phyloP scores from a whole-genome alignment of 2,797 vertebrate species.

The Thalassophryne amazonica region DNA sequence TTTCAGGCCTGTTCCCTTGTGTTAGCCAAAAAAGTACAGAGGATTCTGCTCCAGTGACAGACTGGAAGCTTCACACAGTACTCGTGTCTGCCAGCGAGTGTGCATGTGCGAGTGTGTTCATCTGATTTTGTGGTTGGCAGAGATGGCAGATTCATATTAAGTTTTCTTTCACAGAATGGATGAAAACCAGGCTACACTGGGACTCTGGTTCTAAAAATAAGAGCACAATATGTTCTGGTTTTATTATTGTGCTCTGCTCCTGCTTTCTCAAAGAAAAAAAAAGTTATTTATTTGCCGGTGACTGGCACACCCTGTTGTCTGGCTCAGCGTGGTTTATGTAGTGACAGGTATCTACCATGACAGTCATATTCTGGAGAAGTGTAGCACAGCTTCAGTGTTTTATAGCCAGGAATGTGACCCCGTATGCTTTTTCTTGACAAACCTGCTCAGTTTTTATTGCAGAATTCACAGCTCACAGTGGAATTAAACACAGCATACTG shows the following conservation, averaged over 20 bases:
- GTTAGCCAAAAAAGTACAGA: slow-evolving; percentile 56
- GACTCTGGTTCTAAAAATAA: slow-evolving; percentile 59
- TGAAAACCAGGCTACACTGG: slow-evolving; percentile 39
- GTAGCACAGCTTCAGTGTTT: slow-evolving; percentile 8
- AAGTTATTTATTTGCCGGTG: slow-evolving; percentile 38
- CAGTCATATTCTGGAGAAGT: slow-evolving; percentile 21
- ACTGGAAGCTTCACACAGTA: slow-evolving; percentile 41
- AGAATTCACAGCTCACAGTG: too few species aligned
- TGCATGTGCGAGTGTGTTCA: neutral
- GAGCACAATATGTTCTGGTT: slow-evolving; percentile 36
- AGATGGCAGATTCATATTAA: slow-evolving; percentile 43
- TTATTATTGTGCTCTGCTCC: slow-evolving; percentile 46
- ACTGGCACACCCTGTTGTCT: slow-evolving; percentile 39
- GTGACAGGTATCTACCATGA: slow-evolving; percentile 39
- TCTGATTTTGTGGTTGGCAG: slow-evolving; percentile 31
- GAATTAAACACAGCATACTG: too few species aligned
- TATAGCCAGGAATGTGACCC: too few species aligned
- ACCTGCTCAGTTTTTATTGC: neutral
- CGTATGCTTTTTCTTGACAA: too few species aligned
- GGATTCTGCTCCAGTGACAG: slow-evolving; percentile 54
- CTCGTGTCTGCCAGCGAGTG: slow-evolving; percentile 26
- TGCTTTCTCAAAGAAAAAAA: slow-evolving; percentile 51
- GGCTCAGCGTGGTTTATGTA: slow-evolving; percentile 45
- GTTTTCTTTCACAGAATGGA: slow-evolving; percentile 37
- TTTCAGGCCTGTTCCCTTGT: slow-evolving; percentile 35